Conservation (phyloP, 2,113 vertebrate species). For the Labeo catla region DNA sequence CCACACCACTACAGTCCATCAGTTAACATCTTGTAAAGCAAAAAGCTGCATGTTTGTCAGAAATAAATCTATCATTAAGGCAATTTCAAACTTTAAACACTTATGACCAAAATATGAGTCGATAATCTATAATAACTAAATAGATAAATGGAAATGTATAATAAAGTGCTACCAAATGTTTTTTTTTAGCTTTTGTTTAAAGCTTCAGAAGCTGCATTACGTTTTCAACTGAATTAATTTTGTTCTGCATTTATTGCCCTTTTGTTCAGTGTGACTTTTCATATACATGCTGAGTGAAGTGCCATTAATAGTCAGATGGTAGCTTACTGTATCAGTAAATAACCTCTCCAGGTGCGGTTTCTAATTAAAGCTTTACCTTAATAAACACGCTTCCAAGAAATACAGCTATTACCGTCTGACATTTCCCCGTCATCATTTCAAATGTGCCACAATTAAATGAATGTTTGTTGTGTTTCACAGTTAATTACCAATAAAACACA, state of each 20-base stretch:
- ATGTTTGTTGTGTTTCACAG: constrained; percentile 42
- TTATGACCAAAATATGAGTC: too few relatives aligned
- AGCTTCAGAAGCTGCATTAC: neutral
- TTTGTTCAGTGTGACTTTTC: neutral
- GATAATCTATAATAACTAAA: too few relatives aligned
- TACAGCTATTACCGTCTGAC: constrained; percentile 24
- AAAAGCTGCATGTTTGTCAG: too few relatives aligned
- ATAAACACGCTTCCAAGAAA: constrained; percentile 9
- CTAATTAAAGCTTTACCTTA: constrained; percentile 13
- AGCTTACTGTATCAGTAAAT: neutral
- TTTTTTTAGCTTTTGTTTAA: neutral
- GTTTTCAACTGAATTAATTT: neutral
- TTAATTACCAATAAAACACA: constrained; percentile 42
- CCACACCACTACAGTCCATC: too few relatives aligned
- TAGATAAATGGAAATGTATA: neutral
- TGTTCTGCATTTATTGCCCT: neutral
- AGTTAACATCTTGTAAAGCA: too few relatives aligned
- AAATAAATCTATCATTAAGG: too few relatives aligned
- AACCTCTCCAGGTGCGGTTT: constrained; percentile 10
- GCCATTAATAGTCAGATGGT: constrained; percentile 2
- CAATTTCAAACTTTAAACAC: too few relatives aligned
- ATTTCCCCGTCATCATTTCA: constrained; percentile 34
- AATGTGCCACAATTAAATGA: constrained; percentile 37
- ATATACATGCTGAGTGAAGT: neutral
- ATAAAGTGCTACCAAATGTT: neutral